phyloP scores from a whole-genome alignment of 1,140 invertebrate species.

The Caerostris darwini region DNA sequence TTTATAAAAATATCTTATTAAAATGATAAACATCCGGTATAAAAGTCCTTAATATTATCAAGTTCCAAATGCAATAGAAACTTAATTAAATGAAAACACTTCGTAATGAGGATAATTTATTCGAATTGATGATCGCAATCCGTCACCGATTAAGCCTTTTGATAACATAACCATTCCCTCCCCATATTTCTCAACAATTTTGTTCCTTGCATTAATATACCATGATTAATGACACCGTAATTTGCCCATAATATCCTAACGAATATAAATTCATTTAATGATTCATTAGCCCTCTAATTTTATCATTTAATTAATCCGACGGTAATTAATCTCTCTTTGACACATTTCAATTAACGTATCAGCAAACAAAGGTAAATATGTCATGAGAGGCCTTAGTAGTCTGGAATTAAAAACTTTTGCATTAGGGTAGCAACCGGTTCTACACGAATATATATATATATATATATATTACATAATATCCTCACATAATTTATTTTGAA shows the following conservation, averaged over 20 bases:
- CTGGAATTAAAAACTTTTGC: neutral
- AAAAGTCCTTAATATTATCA: too few species aligned
- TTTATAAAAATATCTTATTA: too few species aligned
- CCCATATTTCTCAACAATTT: neutral
- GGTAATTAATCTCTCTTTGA: neutral
- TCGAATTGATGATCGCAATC: too few species aligned
- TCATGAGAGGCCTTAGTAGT: neutral
- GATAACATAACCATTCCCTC: neutral
- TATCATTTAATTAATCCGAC: slow-evolving; percentile 1
- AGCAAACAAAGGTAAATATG: neutral
- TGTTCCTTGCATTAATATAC: neutral
- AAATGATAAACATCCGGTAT: too few species aligned
- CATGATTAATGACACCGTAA: neutral
- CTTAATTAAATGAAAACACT: too few species aligned
- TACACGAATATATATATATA: neutral
- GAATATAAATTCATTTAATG: neutral
- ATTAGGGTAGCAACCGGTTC: neutral
- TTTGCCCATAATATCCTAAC: neutral
- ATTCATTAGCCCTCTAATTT: neutral
- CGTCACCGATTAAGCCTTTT: neutral
- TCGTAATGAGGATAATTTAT: too few species aligned
- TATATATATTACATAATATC: too few species aligned
- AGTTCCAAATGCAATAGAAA: too few species aligned
- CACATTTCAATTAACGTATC: slow-evolving; percentile 11
- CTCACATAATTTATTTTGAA: too few species aligned